Evolutionary conservation across 2,888 invertebrate genomes (phyloP).

Genomic region (Drosophila antonietae): DNA sequence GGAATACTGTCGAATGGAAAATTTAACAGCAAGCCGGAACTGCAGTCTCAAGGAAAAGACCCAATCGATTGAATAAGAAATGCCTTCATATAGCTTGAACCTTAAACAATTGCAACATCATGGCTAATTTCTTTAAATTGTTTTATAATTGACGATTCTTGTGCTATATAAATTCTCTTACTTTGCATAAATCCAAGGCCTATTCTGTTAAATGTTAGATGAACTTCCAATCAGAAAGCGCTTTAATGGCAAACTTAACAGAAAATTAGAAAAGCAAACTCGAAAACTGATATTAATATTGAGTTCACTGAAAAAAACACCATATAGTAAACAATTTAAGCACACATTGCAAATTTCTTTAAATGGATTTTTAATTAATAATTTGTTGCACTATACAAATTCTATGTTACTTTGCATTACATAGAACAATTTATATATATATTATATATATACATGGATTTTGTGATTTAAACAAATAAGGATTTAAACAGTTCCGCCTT

Average conservation of each 20-base stretch:
- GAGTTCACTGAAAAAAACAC: no score
- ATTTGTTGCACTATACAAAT: constrained; percentile 7
- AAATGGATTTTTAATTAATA: constrained; percentile 11
- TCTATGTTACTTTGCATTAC: constrained; percentile 3
- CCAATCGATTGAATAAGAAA: no score
- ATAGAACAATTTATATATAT: constrained; percentile 11
- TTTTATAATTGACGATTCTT: constrained; percentile 11
- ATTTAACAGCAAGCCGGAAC: background rate
- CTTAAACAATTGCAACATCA: background rate
- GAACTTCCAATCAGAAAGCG: no score
- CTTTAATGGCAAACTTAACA: no score
- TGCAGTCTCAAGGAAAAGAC: background rate
- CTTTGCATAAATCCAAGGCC: no score
- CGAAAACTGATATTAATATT: no score
- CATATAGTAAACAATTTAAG: background rate
- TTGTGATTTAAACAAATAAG: constrained; percentile 87
- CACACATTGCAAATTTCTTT: background rate
- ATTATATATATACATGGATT: constrained; percentile 9
- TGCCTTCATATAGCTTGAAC: no score
- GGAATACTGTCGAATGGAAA: background rate
- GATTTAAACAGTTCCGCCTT: constrained; percentile 93
- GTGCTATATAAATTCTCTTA: background rate
- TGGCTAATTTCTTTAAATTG: background rate
- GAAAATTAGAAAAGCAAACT: no score
- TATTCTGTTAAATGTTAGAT: no score